A percentile compares a stretch with the other conserved stretches of the same genome.
These are phyloP conservation scores for Campaea margaritaria DNA, from an alignment of 2,888 invertebrate species.

Conservation along the genomic window DNA sequence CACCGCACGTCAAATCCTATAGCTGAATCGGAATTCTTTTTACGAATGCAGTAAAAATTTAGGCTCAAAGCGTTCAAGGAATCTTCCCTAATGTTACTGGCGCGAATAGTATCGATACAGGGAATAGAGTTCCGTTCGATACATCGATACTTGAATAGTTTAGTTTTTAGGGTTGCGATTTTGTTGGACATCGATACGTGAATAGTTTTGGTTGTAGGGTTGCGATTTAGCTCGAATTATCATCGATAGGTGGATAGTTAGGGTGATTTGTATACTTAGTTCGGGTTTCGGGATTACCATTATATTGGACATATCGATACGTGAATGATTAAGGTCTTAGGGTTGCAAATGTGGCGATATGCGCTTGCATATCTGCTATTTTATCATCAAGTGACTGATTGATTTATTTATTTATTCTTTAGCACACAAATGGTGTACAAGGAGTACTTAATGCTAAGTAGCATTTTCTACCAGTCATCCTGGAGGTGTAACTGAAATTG, in stretches of 20 bases:
- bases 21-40: constrained; percentile 82
- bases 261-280: too few species aligned
- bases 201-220: not conserved
- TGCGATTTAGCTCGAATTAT: too few species aligned
- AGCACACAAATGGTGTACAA: too few species aligned
- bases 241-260: not conserved
- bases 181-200: not conserved
- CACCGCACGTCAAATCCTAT: constrained; percentile 59
- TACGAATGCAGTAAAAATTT: constrained; percentile 83
- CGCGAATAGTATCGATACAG: constrained; percentile 52
- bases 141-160: constrained; percentile 69
- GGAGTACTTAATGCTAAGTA: too few species aligned
- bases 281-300: constrained; percentile 42
- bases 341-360: too few species aligned
- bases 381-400: too few species aligned
- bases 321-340: not conserved
- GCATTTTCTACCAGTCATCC: too few species aligned
- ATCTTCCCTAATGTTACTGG: constrained; percentile 77
- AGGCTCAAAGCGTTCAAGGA: constrained; percentile 76
- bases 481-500: too few species aligned
- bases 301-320: not conserved
- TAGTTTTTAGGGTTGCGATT: constrained; percentile 43
- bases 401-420: too few species aligned
- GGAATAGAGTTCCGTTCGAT: constrained; percentile 65
- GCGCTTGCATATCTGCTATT: too few species aligned